A percentile compares a stretch with the other conserved stretches of the same genome.
Conservation (phyloP, 1,140 invertebrate species). For the Orchesella cincta region DNA sequence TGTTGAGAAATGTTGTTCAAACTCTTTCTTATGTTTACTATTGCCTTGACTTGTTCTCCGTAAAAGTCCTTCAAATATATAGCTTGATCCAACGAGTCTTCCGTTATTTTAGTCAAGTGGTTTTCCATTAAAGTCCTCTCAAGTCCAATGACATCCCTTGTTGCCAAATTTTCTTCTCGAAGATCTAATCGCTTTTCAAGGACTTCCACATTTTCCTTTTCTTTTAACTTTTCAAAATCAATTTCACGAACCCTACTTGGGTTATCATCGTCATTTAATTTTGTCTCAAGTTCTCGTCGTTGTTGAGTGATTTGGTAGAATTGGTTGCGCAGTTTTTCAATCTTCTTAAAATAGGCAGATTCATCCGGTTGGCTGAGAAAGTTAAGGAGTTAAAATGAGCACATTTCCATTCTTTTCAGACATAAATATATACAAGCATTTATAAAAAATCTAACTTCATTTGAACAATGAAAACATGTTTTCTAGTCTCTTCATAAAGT, state of each 20-base stretch:
- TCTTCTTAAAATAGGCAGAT: constrained; percentile 9
- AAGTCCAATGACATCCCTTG: constrained; percentile 31
- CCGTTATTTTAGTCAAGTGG: constrained; percentile 40
- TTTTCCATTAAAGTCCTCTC: constrained; percentile 42
- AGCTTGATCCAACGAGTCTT: constrained; percentile 33
- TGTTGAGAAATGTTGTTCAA: constrained; percentile 36
- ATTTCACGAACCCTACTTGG: constrained; percentile 42
- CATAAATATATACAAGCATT: not conserved
- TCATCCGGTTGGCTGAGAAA: constrained; percentile 47
- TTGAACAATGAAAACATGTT: constrained; percentile 41
- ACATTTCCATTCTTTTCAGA: not conserved
- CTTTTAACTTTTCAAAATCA: constrained; percentile 41
- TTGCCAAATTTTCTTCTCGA: constrained; percentile 41
- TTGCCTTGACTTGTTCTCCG: constrained; percentile 32
- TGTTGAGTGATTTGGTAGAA: constrained; percentile 40
- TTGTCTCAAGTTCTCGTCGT: constrained; percentile 37
- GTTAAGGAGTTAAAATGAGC: too few relatives aligned
- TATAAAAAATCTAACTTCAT: constrained; percentile 46
- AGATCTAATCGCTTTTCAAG: constrained; percentile 36
- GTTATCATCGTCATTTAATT: constrained; percentile 39
- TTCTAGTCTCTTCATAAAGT: constrained; percentile 36
- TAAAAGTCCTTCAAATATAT: constrained; percentile 40
- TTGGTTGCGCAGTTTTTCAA: constrained; percentile 41
- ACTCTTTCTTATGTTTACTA: constrained; percentile 33
- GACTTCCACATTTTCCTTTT: constrained; percentile 33